Base-by-base conservation (phyloP, 1,140 invertebrate species). In the Drosophila pseudoananassae region DNA sequence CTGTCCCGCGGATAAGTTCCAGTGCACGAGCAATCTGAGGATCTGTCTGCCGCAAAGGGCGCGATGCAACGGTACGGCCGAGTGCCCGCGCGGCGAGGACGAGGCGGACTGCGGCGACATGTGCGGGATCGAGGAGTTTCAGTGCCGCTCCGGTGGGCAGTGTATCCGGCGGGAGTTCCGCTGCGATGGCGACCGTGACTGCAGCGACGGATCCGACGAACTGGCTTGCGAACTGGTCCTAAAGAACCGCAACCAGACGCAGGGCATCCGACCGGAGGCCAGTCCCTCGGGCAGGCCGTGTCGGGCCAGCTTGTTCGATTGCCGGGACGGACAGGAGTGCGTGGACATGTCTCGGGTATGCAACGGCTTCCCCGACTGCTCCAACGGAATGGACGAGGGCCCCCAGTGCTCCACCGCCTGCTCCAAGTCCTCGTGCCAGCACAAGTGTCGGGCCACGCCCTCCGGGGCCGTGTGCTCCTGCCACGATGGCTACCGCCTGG, bases 11-110 rank as follows among this genome's bases (percentile, higher is more conserved):
- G 23, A 55, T 0, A 72, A 85, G 58, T 92, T 92, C 58, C 94
- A 96, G 81, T 97, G 96, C 84, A 68, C 77, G 0, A 92, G 66
- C 91, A 94, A 79, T 94, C 94, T 80, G 92, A 95, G 73, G 49
- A 92, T 92, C 88, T 95, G 92, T 55, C 63, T 88, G 85, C 93
- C 92, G 27, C 2, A 3, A 70, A 54, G 0, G 10, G 92, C 76
- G 2, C 77, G 94, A 2, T 97, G 96, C 91, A 95, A 96, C 90
- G 94, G 94, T 5, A 94, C 94, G 56, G 69, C 92, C 2, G 96
- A 97, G 54, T 97, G 96, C 88, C 94, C 95, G 0, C 94, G 94
- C 38, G 94, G 94, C 2, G 94, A 94, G 47, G 95, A 95, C 71
- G 95, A 96, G 74, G 78, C 73, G 0, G 92, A 92, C 4, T 95